Percentiles rank a stretch among this genome's conserved stretches.
Conservation (phyloP, 2,888 invertebrate genomes). For the Steinernema hermaphroditum region DNA sequence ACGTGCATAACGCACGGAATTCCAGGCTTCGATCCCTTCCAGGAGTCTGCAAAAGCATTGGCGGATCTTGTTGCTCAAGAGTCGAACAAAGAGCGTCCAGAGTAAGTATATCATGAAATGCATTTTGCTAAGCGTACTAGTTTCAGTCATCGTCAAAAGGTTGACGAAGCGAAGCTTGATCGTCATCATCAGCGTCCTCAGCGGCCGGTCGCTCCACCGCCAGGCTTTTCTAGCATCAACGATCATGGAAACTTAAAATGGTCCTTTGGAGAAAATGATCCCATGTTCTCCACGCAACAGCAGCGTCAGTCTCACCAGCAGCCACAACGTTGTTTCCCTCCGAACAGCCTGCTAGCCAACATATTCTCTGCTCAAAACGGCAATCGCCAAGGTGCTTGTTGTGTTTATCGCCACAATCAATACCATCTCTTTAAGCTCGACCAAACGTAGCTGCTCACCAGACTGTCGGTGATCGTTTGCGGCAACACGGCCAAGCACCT, state of each 20-base stretch:
- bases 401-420: too few relatives aligned
- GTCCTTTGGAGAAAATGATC: too few relatives aligned
- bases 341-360: background rate
- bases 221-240: background rate
- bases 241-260: too few relatives aligned
- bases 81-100: background rate
- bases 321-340: background rate
- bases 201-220: background rate
- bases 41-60: constrained; percentile 6
- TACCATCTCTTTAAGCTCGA: too few relatives aligned
- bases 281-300: background rate
- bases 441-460: background rate
- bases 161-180: background rate
- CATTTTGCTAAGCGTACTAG: too few relatives aligned
- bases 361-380: constrained; percentile 4
- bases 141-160: too few relatives aligned
- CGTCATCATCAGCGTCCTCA: constrained; percentile 9
- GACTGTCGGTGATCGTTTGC: background rate
- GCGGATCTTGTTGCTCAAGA: constrained; percentile 8
- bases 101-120: too few relatives aligned
- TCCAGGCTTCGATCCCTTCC: constrained; percentile 18
- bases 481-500: background rate
- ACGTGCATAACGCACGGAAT: too few relatives aligned
- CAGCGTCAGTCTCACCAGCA: background rate
- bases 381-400: background rate